Evolutionary conservation across 2,113 vertebrate genomes (phyloP).

Genomic region (Amblyopsis rosae): DNA sequence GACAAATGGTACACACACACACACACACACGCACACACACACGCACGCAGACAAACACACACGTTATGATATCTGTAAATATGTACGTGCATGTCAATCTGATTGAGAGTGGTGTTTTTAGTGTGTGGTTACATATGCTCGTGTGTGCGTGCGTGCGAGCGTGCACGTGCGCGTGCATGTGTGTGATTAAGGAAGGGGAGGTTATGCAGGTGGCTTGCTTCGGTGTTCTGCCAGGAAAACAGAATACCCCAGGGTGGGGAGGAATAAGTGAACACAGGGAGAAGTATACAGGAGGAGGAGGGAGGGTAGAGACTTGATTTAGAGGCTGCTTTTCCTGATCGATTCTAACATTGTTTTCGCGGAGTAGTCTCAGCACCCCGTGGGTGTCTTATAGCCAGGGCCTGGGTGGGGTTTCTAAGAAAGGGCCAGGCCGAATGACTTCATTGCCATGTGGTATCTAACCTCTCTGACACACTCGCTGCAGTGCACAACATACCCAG

Average conservation of each 20-base stretch:
- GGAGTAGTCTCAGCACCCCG: constrained; percentile 65
- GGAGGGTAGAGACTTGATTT: constrained; percentile 64
- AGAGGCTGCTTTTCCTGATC: constrained; percentile 74
- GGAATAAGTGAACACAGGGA: constrained; percentile 69
- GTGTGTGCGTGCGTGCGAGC: constrained; percentile 21
- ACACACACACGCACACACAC: constrained; percentile 39
- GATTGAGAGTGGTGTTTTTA: constrained; percentile 41
- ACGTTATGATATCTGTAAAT: constrained; percentile 44
- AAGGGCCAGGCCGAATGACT: constrained; percentile 76
- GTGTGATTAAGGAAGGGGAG: constrained; percentile 47
- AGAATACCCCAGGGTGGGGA: constrained; percentile 71
- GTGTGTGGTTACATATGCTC: constrained; percentile 23
- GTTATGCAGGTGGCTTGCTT: constrained; percentile 77
- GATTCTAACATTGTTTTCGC: constrained; percentile 71
- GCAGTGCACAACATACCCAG: constrained; percentile 58
- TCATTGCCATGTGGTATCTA: constrained; percentile 79
- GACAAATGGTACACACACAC: constrained; percentile 11
- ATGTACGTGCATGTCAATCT: constrained; percentile 49
- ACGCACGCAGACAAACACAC: constrained; percentile 14
- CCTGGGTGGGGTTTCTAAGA: constrained; percentile 71
- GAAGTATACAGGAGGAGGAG: constrained; percentile 37
- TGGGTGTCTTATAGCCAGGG: constrained; percentile 59
- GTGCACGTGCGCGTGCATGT: constrained; percentile 13
- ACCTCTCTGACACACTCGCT: constrained; percentile 73
- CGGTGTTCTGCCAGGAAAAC: constrained; percentile 75